Base-by-base conservation (phyloP, 30 jellyfish, hydroid and myxozoan genomes). In the Pseudorhiza aurosa region DNA sequence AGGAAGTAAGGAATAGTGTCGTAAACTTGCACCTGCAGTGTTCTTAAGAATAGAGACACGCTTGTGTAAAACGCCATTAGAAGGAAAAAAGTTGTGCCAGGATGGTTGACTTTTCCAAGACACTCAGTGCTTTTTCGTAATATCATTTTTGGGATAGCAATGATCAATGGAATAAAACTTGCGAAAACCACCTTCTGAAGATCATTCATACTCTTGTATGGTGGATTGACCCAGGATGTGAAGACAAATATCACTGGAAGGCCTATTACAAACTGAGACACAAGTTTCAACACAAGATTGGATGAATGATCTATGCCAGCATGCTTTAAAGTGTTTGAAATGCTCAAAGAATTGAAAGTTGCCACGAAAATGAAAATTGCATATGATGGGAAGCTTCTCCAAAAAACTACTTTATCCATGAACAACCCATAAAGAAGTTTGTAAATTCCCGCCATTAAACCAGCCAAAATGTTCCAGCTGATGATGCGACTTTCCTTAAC, bases 401-500 rank as follows among this genome's bases (percentile, higher is more conserved):
- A 80, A 45, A 14, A 36, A 17, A 35, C 91, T n/a, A 19, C 36
- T n/a, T 26, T 35, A 7, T 15, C 39, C 70, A 46, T 26, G 36
- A 80, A 80, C 2, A 80, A 27, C 11, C 82, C 78, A 35, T 36
- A 36, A 15, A 80, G 18, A 51, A 80, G 68, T 27, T 70, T 64
- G 55, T 80, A 80, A 43, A 80, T 57, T 10, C 84, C 91, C 1
- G 72, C 82, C 25, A 68, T 22, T 15, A 65, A 56, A 17, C 77
- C 76, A 19, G 91, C 91, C 30, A 80, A 68, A 22, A 80, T 64
- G 28, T 80, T 80, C 91, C 91, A 80, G 57, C 91, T 80, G 18
- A 80, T 31, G 36, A 80, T 80, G 21, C 65, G 71, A 8, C 58
- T 40, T 1, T 80, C 45, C 24, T 55, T 65, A 3, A 80, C 37